phyloP scores from a whole-genome alignment of 2,888 invertebrate species.

The Apodemia zela region DNA sequence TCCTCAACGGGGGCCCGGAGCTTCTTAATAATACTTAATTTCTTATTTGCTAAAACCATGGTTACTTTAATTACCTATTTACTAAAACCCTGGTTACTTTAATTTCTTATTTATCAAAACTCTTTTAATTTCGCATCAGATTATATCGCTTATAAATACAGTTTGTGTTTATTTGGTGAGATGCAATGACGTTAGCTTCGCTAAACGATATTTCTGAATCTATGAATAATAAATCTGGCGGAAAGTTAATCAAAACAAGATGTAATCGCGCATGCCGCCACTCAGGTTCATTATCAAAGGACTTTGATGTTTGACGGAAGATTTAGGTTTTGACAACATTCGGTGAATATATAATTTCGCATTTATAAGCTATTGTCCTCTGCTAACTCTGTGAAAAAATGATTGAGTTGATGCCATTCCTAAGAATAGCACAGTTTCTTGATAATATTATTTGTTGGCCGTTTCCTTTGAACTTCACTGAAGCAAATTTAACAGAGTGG shows the following conservation, averaged over 20 bases:
- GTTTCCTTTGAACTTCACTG: too few species aligned
- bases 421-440: too few species aligned
- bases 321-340: not conserved
- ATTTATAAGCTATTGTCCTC: too few species aligned
- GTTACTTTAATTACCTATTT: too few species aligned
- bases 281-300: not conserved
- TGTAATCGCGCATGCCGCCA: constrained; percentile 5
- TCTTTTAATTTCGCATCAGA: not conserved
- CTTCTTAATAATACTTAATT: too few species aligned
- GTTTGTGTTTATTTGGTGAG: not conserved
- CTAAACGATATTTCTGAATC: constrained; percentile 10
- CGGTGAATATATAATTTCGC: too few species aligned
- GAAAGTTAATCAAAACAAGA: constrained; percentile 14
- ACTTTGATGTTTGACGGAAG: constrained; percentile 2
- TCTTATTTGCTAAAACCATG: too few species aligned
- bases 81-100: too few species aligned
- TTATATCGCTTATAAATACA: not conserved
- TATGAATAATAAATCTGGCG: constrained; percentile 14
- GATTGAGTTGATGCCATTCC: not conserved
- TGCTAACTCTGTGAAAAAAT: not conserved
- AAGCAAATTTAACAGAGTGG: too few species aligned
- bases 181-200: not conserved
- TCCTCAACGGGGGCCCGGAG: too few species aligned
- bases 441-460: too few species aligned
- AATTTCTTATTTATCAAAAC: too few species aligned